A percentile compares a stretch with the other conserved stretches of the same genome.
These are phyloP conservation scores for Diadegma fenestrale DNA, from an alignment of 2,888 invertebrate genomes.

Conservation along the genomic window DNA sequence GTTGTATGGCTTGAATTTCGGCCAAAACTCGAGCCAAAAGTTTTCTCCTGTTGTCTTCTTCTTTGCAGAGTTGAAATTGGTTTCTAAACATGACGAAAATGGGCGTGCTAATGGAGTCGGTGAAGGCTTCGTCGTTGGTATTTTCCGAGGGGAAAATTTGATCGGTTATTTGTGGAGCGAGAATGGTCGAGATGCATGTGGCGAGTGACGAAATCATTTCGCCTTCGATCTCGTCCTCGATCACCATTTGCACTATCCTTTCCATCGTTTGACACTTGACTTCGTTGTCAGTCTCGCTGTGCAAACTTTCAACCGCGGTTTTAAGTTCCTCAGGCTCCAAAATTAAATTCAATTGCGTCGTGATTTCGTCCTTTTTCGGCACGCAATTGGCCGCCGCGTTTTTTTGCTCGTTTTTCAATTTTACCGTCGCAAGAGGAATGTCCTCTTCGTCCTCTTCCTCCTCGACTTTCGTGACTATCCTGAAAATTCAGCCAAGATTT, in stretches of 20 bases:
- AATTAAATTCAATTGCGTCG: constrained; percentile 79
- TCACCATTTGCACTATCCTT: constrained; percentile 87
- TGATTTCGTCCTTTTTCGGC: constrained; percentile 79
- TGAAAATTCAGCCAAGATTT: constrained; percentile 63
- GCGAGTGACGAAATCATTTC: constrained; percentile 87
- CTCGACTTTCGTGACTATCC: constrained; percentile 79
- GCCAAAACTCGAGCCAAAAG: constrained; percentile 92
- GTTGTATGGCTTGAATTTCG: constrained; percentile 89
- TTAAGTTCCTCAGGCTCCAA: constrained; percentile 86
- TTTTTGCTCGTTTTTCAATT: constrained; percentile 86
- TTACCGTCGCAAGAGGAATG: constrained; percentile 91
- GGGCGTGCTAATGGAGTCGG: constrained; percentile 93
- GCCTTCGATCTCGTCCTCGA: constrained; percentile 88
- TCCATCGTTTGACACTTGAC: constrained; percentile 89
- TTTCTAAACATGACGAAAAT: constrained; percentile 95
- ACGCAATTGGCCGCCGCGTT: constrained; percentile 79
- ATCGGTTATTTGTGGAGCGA: constrained; percentile 86
- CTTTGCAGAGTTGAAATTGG: constrained; percentile 89
- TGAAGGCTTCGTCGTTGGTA: constrained; percentile 87
- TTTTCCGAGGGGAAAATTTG: constrained; percentile 87
- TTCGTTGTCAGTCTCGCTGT: constrained; percentile 87
- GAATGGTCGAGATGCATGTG: constrained; percentile 87
- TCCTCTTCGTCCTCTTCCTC: constrained; percentile 89
- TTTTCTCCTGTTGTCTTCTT: constrained; percentile 92
- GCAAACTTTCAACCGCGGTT: constrained; percentile 86